phyloP scores from a whole-genome alignment of 1,140 invertebrate species.

The Whitmania pigra region DNA sequence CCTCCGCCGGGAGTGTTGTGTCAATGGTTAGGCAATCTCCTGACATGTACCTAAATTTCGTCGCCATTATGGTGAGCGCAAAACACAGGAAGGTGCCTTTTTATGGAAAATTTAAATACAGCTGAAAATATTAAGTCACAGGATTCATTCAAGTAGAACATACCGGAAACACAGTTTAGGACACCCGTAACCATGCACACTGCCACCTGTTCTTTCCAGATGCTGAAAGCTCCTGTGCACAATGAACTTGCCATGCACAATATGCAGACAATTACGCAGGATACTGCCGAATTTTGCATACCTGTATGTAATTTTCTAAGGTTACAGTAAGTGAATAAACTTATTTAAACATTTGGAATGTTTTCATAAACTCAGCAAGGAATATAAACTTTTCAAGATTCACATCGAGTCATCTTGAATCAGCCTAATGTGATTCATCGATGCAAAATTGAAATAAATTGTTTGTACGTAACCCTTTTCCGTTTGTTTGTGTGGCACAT shows the following conservation, averaged over 20 bases:
- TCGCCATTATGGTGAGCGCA: slow-evolving; percentile 74
- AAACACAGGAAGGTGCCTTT: slow-evolving; percentile 73
- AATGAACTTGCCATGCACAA: slow-evolving; percentile 69
- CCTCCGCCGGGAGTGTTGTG: slow-evolving; percentile 29
- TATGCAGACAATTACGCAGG: slow-evolving; percentile 72
- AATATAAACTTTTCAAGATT: no score
- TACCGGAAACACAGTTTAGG: slow-evolving; percentile 77
- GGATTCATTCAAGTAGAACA: slow-evolving; percentile 27
- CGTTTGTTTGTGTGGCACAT: no score
- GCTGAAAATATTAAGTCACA: no score
- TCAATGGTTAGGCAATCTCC: slow-evolving; percentile 40
- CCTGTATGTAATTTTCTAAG: slow-evolving; percentile 45
- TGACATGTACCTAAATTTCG: slow-evolving; percentile 60
- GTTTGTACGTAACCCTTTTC: no score
- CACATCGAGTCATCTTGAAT: no score
- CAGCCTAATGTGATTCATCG: no score
- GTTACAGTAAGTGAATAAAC: background rate
- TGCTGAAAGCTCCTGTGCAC: slow-evolving; percentile 66
- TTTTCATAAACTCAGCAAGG: no score
- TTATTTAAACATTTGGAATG: no score
- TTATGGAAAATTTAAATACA: slow-evolving; percentile 34
- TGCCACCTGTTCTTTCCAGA: slow-evolving; percentile 72
- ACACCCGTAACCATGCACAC: slow-evolving; percentile 77
- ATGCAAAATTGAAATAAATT: no score
- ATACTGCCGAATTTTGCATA: slow-evolving; percentile 84